Evolutionary conservation across 2,113 vertebrate genomes (phyloP), one percentile per base, ranked within the genome.

Genomic region (Carassius auratus): DNA sequence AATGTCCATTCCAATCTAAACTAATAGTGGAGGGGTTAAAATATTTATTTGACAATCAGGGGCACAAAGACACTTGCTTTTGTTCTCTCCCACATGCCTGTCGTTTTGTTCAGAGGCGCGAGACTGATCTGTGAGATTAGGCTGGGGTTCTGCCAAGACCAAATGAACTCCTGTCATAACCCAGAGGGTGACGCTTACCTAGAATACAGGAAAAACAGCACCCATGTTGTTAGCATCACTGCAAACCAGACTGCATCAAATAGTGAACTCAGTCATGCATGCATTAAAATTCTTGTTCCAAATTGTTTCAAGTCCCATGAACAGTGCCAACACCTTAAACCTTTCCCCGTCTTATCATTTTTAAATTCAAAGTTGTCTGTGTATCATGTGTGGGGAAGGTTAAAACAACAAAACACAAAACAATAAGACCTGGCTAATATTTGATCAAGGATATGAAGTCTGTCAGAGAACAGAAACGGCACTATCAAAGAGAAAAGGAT

Each of bases 51-150:
- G 45, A 50, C 13, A 48, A 2, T 76, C 23, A 30, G 45, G 74
- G 45, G 45, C 50, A 48, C 3, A 1, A 76, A 17, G 1, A 23
- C 74, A 76, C n/a, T 17, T 23, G 8, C 48, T 36, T 21, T 57
- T 57, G 10, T 38, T 71, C 68, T 61, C n/a, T 15, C 55, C 23
- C 52, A 38, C 76, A 36, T 9, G 23, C 50, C 30, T 42, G 68
- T 69, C 66, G 8, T 42, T 19, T 61, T 61, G 52, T 36, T 59
- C 52, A 61, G 55, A 79, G 55, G 33, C 4, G 76, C 5, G 0
- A 79, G 55, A 79, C 76, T 61, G 55, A 79, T 38, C 17, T 6
- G 8, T 2, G 19, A 78, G 76, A 61, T 78, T 38, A 61, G 55
- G 57, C 33, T 14, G 55, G 76, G 12, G 21, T 19, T 79, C 12